Evolutionary conservation across 2,888 invertebrate species (phyloP), one percentile per base, ranked within the genome.

Genomic region (Lithophane socia): DNA sequence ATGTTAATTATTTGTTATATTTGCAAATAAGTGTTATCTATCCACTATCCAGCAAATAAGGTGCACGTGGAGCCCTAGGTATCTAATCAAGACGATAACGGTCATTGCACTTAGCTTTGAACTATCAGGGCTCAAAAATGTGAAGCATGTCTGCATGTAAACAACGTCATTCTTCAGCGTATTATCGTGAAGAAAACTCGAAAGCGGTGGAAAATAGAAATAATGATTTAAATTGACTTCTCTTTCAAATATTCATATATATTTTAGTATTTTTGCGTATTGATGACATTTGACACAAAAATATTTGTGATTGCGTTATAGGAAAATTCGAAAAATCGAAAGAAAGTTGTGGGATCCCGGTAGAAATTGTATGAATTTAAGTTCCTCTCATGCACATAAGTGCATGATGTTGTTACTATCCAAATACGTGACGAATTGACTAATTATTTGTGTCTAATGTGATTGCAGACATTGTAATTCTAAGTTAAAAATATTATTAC

Each of bases 71-170:
- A 68, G 61, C 16, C 29, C 67, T 63, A 16, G 37, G 21, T 82
- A 83, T 86, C 84, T 80, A 79, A 87, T 88, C 78, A 73, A 71
- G 56, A 68, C 56, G 75, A 86, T 88, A 83, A 84, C 73, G 85
- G 83, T 82, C 87, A 78, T 82, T 85, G 87, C 79, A 85, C 85
- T 85, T 79, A 78, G 85, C 71, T 83, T 77, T 86, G 63, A 84
- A 83, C 67, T 85, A 37, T 52, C 49, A 54, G 52, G 52, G 47
- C 60, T 71, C 54, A 65, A 75, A 71, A 67, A 72, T 82, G 42
- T 79, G 49, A 73, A 73, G 54, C n/a, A 21, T 29, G 60, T 75
- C 29, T 54, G 21, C 16, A 24, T 18, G 54, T 54, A 71, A 29
- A 60, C 54, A 61, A 37, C 18, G 12, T 12, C n/a, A 29, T 13